Conservation (phyloP, 2,888 invertebrate species). For the Pecten maximus region DNA sequence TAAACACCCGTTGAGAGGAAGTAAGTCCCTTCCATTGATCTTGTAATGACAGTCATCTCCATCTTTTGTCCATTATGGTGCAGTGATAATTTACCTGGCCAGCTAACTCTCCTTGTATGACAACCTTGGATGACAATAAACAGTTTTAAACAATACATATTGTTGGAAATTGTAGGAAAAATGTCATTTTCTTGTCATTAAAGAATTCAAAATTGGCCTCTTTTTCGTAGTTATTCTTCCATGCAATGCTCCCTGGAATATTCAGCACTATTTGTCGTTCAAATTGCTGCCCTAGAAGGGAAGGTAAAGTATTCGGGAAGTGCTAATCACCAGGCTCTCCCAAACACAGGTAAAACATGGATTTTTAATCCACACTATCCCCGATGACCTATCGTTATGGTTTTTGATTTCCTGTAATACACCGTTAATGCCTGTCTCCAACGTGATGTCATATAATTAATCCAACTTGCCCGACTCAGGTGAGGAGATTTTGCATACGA, state of each 20-base stretch:
- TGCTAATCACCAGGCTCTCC: background rate
- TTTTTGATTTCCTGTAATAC: constrained; percentile 26
- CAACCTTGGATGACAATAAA: background rate
- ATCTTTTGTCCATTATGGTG: constrained; percentile 1
- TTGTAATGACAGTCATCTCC: background rate
- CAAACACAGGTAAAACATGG: constrained; percentile 24
- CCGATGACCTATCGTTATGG: constrained; percentile 20
- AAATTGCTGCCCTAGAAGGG: background rate
- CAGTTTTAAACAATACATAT: constrained; percentile 14
- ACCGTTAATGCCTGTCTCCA: background rate
- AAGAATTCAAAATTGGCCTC: background rate
- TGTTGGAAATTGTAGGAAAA: constrained; percentile 32
- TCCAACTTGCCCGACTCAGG: background rate
- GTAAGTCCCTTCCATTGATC: background rate
- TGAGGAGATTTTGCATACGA: background rate
- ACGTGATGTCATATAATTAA: constrained; percentile 32
- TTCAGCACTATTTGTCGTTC: background rate
- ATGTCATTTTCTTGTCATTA: constrained; percentile 16
- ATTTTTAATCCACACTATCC: constrained; percentile 17
- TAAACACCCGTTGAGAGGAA: background rate
- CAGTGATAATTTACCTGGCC: background rate
- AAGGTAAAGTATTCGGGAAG: background rate
- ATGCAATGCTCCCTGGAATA: background rate
- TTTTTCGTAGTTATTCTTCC: constrained; percentile 24
- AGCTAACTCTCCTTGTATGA: background rate